Conservation (phyloP, 53 echinoderm and acorn worm genomes). For the Hippasteria phrygiana region DNA sequence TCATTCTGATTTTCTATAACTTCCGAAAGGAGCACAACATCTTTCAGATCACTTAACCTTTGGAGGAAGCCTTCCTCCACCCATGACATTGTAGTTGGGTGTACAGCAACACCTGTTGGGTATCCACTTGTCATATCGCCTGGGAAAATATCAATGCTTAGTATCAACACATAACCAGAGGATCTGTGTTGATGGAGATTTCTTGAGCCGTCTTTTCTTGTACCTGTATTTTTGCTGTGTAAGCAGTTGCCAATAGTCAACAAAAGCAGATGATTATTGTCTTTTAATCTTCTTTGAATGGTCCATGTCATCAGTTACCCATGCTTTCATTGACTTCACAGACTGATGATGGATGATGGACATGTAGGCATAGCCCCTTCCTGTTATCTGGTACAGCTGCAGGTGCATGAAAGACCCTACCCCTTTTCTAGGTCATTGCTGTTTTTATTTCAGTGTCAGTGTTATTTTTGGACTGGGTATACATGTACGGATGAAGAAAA, state of each 20-base stretch:
- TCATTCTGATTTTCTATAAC: too few relatives aligned
- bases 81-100: too few relatives aligned
- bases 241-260: neutral
- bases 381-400: neutral
- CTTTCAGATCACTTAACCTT: too few relatives aligned
- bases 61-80: too few relatives aligned
- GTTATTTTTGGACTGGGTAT: neutral
- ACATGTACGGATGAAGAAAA: too few relatives aligned
- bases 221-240: neutral
- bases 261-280: too few relatives aligned
- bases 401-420: neutral
- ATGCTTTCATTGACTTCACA: neutral
- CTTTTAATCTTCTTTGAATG: too few relatives aligned
- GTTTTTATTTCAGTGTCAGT: neutral
- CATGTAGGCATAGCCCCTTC: neutral
- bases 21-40: too few relatives aligned
- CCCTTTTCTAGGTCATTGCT: neutral
- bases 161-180: neutral
- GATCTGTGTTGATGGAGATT: neutral
- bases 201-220: neutral
- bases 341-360: neutral
- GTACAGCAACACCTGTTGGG: neutral
- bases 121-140: neutral
- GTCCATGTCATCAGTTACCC: too few relatives aligned
- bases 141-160: neutral